These are phyloP conservation scores for Mythimna loreyi DNA, from an alignment of 2,888 invertebrate genomes.

Conservation along the genomic window DNA sequence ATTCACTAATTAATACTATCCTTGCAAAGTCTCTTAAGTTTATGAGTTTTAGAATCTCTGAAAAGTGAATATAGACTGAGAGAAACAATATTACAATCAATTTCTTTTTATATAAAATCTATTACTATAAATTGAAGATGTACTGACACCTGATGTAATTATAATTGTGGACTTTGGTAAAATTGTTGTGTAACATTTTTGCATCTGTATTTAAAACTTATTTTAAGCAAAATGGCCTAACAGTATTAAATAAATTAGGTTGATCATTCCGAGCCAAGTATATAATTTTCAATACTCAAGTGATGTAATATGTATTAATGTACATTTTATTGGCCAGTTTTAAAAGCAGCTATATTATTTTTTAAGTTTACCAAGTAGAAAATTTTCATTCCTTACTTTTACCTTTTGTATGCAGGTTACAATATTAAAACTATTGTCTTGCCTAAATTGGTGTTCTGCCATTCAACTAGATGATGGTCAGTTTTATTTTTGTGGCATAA, in stretches of 20 bases:
- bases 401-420: too few relatives aligned
- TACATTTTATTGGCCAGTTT: conserved; percentile 12
- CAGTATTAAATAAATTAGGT: conserved; percentile 52
- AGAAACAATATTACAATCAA: neutral
- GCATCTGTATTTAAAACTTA: conserved; percentile 8
- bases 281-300: conserved; percentile 27
- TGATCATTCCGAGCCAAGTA: conserved; percentile 53
- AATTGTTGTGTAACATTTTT: neutral
- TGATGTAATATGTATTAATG: conserved; percentile 14
- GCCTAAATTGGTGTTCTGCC: too few relatives aligned
- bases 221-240: conserved; percentile 45
- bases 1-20: conserved; percentile 14
- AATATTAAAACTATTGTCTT: too few relatives aligned
- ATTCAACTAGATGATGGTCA: conserved; percentile 6
- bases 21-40: conserved; percentile 49
- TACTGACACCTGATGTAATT: conserved; percentile 3
- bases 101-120: conserved; percentile 8
- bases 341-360: conserved; percentile 3
- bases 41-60: conserved; percentile 44
- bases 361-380: conserved; percentile 16
- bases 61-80: conserved; percentile 4
- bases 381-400: neutral
- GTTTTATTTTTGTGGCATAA: conserved; percentile 39
- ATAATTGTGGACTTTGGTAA: neutral
- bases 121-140: neutral